Evolutionary conservation across 2,888 invertebrate species (phyloP).

Genomic region (Elmis aenea): DNA sequence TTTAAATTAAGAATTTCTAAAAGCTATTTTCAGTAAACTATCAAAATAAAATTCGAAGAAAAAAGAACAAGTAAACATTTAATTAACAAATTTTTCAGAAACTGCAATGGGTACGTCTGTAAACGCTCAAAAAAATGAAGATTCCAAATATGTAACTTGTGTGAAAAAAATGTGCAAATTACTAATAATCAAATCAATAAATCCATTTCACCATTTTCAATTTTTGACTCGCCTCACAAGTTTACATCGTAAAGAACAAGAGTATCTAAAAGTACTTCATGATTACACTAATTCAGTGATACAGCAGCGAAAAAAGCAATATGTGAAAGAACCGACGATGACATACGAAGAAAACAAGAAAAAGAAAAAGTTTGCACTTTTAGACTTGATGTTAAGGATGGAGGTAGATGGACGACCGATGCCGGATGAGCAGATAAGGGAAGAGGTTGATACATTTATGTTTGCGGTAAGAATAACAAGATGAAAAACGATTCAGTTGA

Average conservation of each 20-base stretch:
- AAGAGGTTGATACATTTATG: slow-evolving; percentile 72
- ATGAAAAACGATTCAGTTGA: too few relatives aligned
- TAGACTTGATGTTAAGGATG: slow-evolving; percentile 58
- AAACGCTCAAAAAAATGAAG: slow-evolving; percentile 62
- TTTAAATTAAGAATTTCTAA: too few relatives aligned
- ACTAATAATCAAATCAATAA: slow-evolving; percentile 49
- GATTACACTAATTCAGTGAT: slow-evolving; percentile 56
- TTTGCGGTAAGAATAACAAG: slow-evolving; percentile 55
- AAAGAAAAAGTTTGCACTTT: slow-evolving; percentile 61
- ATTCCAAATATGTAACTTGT: slow-evolving; percentile 67
- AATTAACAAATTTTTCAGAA: slow-evolving; percentile 54
- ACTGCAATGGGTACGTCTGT: slow-evolving; percentile 78
- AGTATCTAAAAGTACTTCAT: slow-evolving; percentile 48
- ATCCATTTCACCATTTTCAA: slow-evolving; percentile 52
- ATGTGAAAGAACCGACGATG: not conserved
- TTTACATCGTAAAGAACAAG: slow-evolving; percentile 53
- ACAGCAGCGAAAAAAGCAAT: slow-evolving; percentile 44
- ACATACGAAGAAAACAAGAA: slow-evolving; percentile 43
- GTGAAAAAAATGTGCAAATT: slow-evolving; percentile 52
- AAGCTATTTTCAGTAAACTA: too few relatives aligned
- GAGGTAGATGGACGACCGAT: slow-evolving; percentile 57
- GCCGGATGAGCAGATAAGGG: slow-evolving; percentile 56
- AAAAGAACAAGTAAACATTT: too few relatives aligned
- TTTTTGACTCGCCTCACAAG: too few relatives aligned
- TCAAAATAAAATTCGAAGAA: not conserved